Percentiles rank a stretch among this genome's conserved stretches.
Evolutionary conservation across 1,140 invertebrate genomes (phyloP).

Genomic region (Anoplophora glabripennis): DNA sequence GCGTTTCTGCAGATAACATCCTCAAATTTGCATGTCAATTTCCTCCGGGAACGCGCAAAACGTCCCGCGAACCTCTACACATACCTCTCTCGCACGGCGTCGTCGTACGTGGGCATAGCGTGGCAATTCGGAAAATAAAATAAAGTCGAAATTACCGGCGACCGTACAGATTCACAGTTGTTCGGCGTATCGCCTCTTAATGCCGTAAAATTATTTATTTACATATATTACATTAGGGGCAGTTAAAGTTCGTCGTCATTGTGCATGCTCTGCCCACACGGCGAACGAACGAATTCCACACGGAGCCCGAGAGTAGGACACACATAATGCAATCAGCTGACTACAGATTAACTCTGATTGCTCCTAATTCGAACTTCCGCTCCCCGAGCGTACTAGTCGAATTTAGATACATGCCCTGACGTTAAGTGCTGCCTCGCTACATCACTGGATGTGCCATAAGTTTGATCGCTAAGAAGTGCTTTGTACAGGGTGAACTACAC

Average conservation of each 20-base stretch:
- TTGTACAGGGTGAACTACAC: too few species aligned
- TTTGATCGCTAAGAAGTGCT: too few species aligned
- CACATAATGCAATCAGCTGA: conserved; percentile 43
- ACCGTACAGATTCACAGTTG: neutral
- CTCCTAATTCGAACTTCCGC: conserved; percentile 42
- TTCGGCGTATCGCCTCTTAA: neutral
- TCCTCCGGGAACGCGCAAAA: too few species aligned
- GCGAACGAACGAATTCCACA: conserved; percentile 10
- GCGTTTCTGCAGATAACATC: too few species aligned
- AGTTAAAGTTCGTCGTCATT: neutral
- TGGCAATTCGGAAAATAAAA: neutral
- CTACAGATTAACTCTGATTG: conserved; percentile 43
- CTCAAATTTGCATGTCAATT: too few species aligned
- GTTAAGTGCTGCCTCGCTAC: neutral
- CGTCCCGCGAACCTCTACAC: too few species aligned
- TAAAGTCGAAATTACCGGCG: neutral
- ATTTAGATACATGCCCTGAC: conserved; percentile 2
- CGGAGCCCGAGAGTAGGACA: conserved; percentile 13
- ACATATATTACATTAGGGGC: neutral
- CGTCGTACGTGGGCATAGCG: too few species aligned
- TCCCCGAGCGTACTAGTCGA: neutral
- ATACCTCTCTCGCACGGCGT: too few species aligned
- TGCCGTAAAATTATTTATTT: neutral
- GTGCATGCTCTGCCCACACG: conserved; percentile 1
- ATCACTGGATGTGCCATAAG: too few species aligned